A percentile compares a stretch with the other conserved stretches of the same genome.
These are phyloP conservation scores for Leptosomus discolor DNA, from an alignment of 2,113 vertebrate genomes.

Conservation along the genomic window DNA sequence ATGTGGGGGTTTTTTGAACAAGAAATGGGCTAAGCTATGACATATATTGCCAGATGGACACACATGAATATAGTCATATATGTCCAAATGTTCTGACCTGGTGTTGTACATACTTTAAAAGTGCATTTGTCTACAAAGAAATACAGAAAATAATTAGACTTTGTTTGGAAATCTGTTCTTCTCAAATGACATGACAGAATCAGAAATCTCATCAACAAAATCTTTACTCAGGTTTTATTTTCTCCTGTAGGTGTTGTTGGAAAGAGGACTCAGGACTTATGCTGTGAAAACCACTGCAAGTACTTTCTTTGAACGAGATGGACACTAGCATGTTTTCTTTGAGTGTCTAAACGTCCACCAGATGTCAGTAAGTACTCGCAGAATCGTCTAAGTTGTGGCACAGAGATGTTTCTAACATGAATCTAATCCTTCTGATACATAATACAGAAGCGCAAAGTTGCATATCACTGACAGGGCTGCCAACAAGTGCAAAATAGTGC, in stretches of 20 bases:
- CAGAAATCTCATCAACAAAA: background rate
- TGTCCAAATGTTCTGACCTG: background rate
- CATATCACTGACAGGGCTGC: background rate
- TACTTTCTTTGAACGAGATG: background rate
- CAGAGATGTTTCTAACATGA: background rate
- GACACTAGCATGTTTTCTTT: background rate
- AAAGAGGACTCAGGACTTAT: background rate
- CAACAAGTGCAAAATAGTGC: background rate
- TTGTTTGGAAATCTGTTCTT: background rate
- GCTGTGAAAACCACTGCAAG: background rate
- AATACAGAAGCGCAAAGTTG: background rate
- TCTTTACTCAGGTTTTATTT: background rate
- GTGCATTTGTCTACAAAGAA: rapidly evolving
- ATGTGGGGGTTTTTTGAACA: rapidly evolving
- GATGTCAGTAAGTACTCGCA: slow-evolving; percentile 34
- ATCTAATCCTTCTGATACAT: background rate
- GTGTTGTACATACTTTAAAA: background rate
- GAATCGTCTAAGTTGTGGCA: rapidly evolving
- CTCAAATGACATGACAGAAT: background rate
- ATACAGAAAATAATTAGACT: rapidly evolving
- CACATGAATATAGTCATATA: background rate
- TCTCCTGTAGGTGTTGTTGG: rapidly evolving
- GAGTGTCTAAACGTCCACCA: background rate
- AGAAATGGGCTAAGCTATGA: background rate
- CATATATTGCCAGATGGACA: background rate